phyloP scores from a whole-genome alignment of 2,888 invertebrate genomes.

The Asteroscopus sphinx region DNA sequence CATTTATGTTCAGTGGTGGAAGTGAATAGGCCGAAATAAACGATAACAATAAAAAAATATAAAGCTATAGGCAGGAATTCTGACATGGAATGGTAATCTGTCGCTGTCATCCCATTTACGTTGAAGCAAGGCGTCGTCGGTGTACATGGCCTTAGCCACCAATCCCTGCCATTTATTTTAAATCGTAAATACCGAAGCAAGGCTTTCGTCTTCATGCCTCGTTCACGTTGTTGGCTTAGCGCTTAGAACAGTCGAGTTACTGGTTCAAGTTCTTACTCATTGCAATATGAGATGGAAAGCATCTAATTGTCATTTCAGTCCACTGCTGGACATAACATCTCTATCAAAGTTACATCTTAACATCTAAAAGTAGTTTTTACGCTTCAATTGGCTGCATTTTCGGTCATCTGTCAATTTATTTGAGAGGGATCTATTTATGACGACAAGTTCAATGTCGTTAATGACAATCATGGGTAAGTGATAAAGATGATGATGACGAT shows the following conservation, averaged over 20 bases:
- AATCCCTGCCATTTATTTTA: slow-evolving; percentile 79
- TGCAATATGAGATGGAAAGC: neutral
- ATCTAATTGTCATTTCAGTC: neutral
- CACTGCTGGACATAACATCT: too few relatives aligned
- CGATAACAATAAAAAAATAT: too few relatives aligned
- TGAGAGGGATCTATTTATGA: too few relatives aligned
- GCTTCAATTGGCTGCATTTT: too few relatives aligned
- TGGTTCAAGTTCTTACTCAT: slow-evolving; percentile 6
- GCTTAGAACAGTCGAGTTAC: slow-evolving; percentile 23
- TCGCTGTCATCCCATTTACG: slow-evolving; percentile 26
- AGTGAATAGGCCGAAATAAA: too few relatives aligned
- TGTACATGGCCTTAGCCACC: slow-evolving; percentile 67
- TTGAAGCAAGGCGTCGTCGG: slow-evolving; percentile 39
- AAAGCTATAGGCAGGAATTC: neutral
- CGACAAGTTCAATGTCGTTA: too few relatives aligned
- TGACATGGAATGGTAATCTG: slow-evolving; percentile 4
- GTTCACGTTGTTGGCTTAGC: slow-evolving; percentile 50
- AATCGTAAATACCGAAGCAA: slow-evolving; percentile 77
- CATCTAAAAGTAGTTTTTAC: too few relatives aligned
- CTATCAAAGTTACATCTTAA: too few relatives aligned
- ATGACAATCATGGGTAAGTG: too few relatives aligned
- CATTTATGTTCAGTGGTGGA: too few relatives aligned
- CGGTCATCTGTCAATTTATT: too few relatives aligned
- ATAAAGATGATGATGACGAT: too few relatives aligned
- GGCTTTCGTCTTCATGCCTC: slow-evolving; percentile 70